Conservation (phyloP, 2,113 vertebrate genomes). For the Coregonus clupeaformis region DNA sequence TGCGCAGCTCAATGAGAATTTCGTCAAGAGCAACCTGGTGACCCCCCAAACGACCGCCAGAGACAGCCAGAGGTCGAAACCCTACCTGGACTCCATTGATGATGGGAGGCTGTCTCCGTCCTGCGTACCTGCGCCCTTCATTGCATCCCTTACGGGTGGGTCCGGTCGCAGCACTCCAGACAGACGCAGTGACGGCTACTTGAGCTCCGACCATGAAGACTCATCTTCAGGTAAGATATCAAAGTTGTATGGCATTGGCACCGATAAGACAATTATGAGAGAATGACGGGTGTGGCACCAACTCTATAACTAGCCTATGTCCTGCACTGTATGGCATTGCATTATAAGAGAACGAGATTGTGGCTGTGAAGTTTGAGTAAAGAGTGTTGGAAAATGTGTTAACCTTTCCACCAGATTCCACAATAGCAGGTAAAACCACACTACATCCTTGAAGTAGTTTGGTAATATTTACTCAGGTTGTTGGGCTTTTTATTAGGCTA, state of each 20-base stretch:
- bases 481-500: not conserved
- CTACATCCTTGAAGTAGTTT: constrained; percentile 33
- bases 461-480: constrained; percentile 8
- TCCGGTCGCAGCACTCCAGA: constrained; percentile 84
- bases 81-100: constrained; percentile 63
- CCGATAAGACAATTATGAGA: not conserved
- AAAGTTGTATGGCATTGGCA: not conserved
- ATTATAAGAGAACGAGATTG: not conserved
- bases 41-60: constrained; percentile 37
- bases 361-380: not conserved
- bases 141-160: constrained; percentile 38
- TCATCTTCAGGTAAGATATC: constrained; percentile 78
- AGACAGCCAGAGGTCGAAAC: constrained; percentile 35
- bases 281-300: too few relatives aligned
- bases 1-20: constrained; percentile 78
- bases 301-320: too few relatives aligned
- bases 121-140: constrained; percentile 36
- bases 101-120: constrained; percentile 69
- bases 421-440: not conserved
- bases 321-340: too few relatives aligned
- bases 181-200: constrained; percentile 77
- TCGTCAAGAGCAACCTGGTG: constrained; percentile 74
- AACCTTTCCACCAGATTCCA: not conserved
- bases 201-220: constrained; percentile 90
- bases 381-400: too few relatives aligned